These are phyloP conservation scores for Drosophila eohydei DNA, from an alignment of 2,888 invertebrate genomes.

Conservation along the genomic window DNA sequence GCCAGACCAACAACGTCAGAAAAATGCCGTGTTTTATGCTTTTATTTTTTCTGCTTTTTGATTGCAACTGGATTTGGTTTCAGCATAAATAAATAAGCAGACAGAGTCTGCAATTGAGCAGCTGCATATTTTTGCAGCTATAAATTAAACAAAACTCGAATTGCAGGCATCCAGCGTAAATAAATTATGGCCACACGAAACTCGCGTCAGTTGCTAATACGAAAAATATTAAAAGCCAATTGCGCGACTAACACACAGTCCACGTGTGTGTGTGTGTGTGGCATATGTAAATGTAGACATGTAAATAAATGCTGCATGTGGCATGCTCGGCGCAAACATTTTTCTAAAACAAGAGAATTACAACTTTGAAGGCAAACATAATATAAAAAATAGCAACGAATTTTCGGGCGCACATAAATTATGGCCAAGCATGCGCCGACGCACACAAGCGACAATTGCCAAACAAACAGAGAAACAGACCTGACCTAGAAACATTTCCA, in stretches of 20 bases:
- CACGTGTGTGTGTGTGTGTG: slow-evolving; percentile 16
- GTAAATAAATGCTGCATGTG: slow-evolving; percentile 61
- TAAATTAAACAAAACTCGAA: slow-evolving; percentile 32
- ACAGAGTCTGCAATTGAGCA: slow-evolving; percentile 27
- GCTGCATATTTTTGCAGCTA: slow-evolving; percentile 17
- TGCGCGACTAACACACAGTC: slow-evolving; percentile 24
- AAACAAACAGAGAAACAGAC: slow-evolving; percentile 3
- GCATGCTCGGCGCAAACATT: slow-evolving; percentile 29
- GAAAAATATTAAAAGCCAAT: slow-evolving; percentile 47
- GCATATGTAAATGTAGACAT: slow-evolving; percentile 46
- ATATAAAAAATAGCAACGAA: slow-evolving; percentile 13
- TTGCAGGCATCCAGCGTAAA: slow-evolving; percentile 34
- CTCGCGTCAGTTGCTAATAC: slow-evolving; percentile 32
- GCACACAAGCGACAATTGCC: slow-evolving; percentile 42
- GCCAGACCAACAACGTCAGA: slow-evolving; percentile 5
- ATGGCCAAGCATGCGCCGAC: slow-evolving; percentile 68
- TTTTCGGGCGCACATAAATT: slow-evolving; percentile 68
- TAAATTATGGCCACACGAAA: slow-evolving; percentile 41
- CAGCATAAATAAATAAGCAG: slow-evolving; percentile 23
- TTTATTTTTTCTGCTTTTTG: background rate
- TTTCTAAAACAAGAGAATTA: slow-evolving; percentile 51
- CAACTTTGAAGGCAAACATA: slow-evolving; percentile 42
- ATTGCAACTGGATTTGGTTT: slow-evolving; percentile 12
- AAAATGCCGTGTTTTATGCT: background rate
- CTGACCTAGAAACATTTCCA: slow-evolving; percentile 65